These are phyloP conservation scores for Accipiter virgatus DNA, from an alignment of 2,113 vertebrate genomes.

Conservation along the genomic window DNA sequence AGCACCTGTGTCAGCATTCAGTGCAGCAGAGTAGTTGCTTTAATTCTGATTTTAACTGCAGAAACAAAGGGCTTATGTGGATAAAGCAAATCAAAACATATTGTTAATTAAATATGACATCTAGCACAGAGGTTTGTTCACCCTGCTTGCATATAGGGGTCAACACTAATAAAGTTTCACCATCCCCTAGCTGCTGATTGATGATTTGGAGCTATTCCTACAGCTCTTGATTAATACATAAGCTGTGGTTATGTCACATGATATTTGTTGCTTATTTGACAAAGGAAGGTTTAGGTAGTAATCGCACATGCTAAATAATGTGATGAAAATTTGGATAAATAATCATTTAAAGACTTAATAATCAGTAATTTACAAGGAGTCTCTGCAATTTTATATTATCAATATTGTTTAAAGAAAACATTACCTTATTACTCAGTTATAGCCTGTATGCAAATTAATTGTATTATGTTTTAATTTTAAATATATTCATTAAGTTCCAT, in stretches of 20 bases:
- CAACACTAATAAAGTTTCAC: not conserved
- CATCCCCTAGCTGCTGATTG: conserved; percentile 5
- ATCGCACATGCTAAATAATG: not conserved
- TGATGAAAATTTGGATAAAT: not conserved
- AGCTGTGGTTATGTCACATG: not conserved
- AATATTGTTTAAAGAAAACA: not conserved
- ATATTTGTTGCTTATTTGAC: not conserved
- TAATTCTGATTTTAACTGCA: not conserved
- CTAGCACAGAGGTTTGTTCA: not conserved
- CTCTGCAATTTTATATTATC: not conserved
- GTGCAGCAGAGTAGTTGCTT: not conserved
- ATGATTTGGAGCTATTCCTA: not conserved
- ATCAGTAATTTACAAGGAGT: not conserved
- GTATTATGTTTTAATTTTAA: not conserved
- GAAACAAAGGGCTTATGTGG: not conserved
- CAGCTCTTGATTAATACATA: not conserved
- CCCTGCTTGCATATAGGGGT: not conserved
- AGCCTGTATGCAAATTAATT: not conserved
- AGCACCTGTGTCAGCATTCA: not conserved
- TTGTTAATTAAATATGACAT: not conserved
- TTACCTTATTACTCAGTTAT: not conserved
- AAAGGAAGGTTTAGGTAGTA: not conserved
- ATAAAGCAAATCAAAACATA: not conserved
- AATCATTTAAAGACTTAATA: not conserved
- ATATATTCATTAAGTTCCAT: not conserved